Conservation (phyloP, 2,797 vertebrate genomes). For the Crocodylus rhombifer region DNA sequence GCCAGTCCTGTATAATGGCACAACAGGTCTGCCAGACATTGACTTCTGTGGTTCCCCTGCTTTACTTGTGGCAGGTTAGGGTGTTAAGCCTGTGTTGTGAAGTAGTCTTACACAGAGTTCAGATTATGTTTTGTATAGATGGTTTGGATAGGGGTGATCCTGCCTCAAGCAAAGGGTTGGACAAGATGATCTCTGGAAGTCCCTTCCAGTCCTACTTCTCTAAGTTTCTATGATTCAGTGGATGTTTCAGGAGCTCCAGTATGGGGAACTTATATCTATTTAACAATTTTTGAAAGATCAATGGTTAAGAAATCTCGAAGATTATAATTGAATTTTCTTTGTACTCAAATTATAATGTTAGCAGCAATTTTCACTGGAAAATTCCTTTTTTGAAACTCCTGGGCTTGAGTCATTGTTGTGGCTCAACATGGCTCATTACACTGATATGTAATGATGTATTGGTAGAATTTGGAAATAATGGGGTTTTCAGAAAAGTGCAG, state of each 20-base stretch:
- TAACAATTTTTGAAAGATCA: background rate
- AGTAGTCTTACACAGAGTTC: too few relatives aligned
- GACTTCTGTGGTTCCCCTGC: too few relatives aligned
- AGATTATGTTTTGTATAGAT: too few relatives aligned
- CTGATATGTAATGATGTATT: background rate
- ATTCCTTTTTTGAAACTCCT: background rate
- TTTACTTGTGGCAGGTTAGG: too few relatives aligned
- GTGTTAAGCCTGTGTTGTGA: too few relatives aligned
- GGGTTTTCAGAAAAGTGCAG: background rate
- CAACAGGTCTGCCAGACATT: too few relatives aligned
- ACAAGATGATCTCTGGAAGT: too few relatives aligned
- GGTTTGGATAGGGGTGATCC: too few relatives aligned
- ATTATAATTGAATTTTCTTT: background rate
- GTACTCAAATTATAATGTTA: background rate
- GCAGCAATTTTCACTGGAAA: background rate
- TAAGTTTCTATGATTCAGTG: background rate
- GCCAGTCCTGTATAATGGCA: background rate
- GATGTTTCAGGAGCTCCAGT: background rate
- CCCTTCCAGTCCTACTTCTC: too few relatives aligned
- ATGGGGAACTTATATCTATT: background rate
- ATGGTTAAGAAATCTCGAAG: background rate
- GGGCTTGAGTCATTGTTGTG: background rate
- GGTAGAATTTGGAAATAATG: background rate
- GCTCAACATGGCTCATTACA: background rate
- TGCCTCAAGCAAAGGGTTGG: too few relatives aligned